Conservation (phyloP, 1,140 invertebrate genomes). For the Meloidogyne floridensis region DNA sequence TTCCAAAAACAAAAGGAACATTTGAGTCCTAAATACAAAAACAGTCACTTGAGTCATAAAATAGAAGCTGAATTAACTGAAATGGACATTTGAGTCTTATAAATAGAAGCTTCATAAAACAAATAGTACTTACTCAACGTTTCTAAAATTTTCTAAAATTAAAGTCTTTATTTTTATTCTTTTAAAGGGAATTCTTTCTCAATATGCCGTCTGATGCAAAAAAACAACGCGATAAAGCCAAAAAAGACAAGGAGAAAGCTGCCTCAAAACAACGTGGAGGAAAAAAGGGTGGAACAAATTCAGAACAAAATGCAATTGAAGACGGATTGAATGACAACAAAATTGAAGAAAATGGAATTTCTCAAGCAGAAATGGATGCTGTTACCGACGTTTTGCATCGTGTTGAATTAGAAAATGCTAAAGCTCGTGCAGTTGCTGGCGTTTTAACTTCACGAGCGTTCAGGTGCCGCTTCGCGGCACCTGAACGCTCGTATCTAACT, state of each 20-base stretch:
- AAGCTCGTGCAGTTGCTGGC: slow-evolving; percentile 89
- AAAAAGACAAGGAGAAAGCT: slow-evolving; percentile 75
- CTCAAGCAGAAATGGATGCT: slow-evolving; percentile 45
- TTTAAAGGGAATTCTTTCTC: background rate
- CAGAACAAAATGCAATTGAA: slow-evolving; percentile 48
- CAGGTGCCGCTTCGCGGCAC: too few species aligned
- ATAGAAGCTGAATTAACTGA: background rate
- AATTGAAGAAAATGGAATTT: slow-evolving; percentile 21
- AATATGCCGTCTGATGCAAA: slow-evolving; percentile 93
- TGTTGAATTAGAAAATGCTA: slow-evolving; percentile 81
- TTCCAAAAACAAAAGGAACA: background rate
- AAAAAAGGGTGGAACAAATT: slow-evolving; percentile 66
- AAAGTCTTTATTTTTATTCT: too few species aligned
- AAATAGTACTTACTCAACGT: too few species aligned
- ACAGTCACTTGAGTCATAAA: too few species aligned
- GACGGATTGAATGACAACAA: slow-evolving; percentile 22
- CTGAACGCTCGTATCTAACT: too few species aligned
- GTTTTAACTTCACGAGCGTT: slow-evolving; percentile 88
- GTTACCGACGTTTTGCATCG: slow-evolving; percentile 75
- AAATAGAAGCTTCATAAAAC: too few species aligned
- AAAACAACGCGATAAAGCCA: slow-evolving; percentile 92
- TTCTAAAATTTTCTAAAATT: too few species aligned
- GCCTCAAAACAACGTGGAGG: slow-evolving; percentile 76
- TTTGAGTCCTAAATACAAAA: background rate
- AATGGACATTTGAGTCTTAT: background rate